Evolutionary conservation across 2,113 vertebrate species (phyloP), one percentile per base, ranked within the genome.

Genomic region (Zosterops pallidus): DNA sequence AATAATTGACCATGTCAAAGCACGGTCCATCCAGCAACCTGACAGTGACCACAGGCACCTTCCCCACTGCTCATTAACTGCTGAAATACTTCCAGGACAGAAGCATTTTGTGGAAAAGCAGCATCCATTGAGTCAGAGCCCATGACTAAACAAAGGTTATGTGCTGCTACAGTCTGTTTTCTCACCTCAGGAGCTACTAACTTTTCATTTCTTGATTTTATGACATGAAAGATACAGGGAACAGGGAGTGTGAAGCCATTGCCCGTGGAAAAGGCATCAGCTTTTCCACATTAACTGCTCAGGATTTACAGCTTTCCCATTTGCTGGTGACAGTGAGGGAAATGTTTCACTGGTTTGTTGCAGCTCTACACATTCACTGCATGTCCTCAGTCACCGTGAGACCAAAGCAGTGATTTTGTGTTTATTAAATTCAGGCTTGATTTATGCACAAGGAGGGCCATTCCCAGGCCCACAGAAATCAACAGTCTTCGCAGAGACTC

Each of bases 91-190:
- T 22, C 70, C 75, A 72, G 77, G n/a, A 87, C 65, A 76, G 89
- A 39, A 81, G 33, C 46, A 22, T 72, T 83, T 57, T 10, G 12
- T 67, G 69, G 41, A n/a, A 50, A 74, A 65, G 57, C 21, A 35
- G 16, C 11, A 65, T 3, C 56, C 35, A 75, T 17, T n/a, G 64
- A 83, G 44, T 11, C 75, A 67, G 67, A 93, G 9, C 12, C 39
- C 26, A 7, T 3, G 16, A 20, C 29, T 46, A 7, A 6, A 10
- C 11, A 33, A 2, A 64, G 33, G 17, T 52, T 60, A 23, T 1
- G 4, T 1, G 4, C 47, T 59, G 3, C 44, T 22, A 3, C 0
- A 0, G 11, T 29, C 49, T 19, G 25, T n/a, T 53, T 76, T 62
- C 81, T 52, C 74, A 15, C 31, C 59, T 44, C 57, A 12, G 9